phyloP scores from a whole-genome alignment of 2,888 invertebrate species.

The Sarcophaga carnaria region DNA sequence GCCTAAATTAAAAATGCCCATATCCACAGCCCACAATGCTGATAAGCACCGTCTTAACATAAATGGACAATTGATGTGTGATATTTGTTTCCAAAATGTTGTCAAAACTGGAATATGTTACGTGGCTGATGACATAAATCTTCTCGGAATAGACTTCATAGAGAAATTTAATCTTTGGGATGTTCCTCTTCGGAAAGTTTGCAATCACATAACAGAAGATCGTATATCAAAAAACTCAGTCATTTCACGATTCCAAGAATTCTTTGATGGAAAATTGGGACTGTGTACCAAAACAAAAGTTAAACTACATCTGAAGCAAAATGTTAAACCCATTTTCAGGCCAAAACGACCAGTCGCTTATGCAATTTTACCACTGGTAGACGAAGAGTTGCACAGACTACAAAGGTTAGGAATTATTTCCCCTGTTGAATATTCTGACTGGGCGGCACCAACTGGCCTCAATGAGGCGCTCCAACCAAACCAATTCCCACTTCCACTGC shows the following conservation, averaged over 20 bases:
- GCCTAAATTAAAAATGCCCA: slow-evolving; percentile 11
- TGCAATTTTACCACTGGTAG: slow-evolving; percentile 59
- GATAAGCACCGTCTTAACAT: slow-evolving; percentile 1
- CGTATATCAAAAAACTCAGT: background rate
- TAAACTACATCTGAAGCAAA: slow-evolving; percentile 19
- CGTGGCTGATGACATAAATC: slow-evolving; percentile 2
- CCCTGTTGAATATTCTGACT: slow-evolving; percentile 64
- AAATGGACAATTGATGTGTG: background rate
- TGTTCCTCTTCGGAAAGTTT: slow-evolving; percentile 2
- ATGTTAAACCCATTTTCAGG: slow-evolving; percentile 52
- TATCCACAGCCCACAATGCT: background rate
- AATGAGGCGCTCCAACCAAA: no score
- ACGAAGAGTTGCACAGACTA: slow-evolving; percentile 57
- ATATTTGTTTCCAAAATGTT: background rate
- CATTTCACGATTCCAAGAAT: background rate
- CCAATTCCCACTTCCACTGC: no score
- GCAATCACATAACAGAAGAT: background rate
- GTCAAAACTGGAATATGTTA: slow-evolving; percentile 1
- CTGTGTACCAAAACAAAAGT: slow-evolving; percentile 8
- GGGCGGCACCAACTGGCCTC: slow-evolving; percentile 64
- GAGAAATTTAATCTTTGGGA: slow-evolving; percentile 20
- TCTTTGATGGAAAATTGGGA: background rate
- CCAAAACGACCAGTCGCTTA: slow-evolving; percentile 65
- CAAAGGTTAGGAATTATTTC: slow-evolving; percentile 57
- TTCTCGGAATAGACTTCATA: slow-evolving; percentile 2